Percentiles rank a stretch among this genome's conserved stretches.
Evolutionary conservation across 2,113 vertebrate genomes (phyloP).

Genomic region (Paralichthys olivaceus): DNA sequence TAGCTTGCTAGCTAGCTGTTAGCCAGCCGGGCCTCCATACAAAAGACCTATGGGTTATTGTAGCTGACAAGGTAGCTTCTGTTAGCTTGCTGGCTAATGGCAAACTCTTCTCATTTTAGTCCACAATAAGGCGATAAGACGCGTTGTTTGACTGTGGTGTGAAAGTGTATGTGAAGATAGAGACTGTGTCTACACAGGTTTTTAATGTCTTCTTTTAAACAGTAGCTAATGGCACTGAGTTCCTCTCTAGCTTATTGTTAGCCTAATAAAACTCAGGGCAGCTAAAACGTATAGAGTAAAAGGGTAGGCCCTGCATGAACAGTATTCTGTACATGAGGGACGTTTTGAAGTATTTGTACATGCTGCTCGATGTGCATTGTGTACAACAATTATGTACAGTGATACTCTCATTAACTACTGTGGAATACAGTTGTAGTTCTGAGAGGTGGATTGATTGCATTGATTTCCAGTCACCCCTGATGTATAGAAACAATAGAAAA

Average conservation of each 20-base stretch:
- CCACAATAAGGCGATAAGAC: rapidly evolving
- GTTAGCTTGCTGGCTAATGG: constrained; percentile 64
- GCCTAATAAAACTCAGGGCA: constrained; percentile 62
- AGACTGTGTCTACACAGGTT: background rate
- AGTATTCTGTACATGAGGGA: background rate
- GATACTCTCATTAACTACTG: background rate
- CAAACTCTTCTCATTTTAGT: constrained; percentile 20
- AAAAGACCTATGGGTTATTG: constrained; percentile 64
- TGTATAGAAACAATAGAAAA: constrained; percentile 51
- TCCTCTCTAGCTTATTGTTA: constrained; percentile 81
- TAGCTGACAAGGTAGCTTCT: constrained; percentile 66
- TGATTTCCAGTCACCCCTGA: constrained; percentile 24
- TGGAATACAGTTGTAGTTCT: background rate
- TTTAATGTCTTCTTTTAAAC: constrained; percentile 15
- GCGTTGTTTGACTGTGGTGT: background rate
- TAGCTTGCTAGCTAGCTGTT: constrained; percentile 46
- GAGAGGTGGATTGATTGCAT: constrained; percentile 1
- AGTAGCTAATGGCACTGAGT: constrained; percentile 55
- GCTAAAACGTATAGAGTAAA: constrained; percentile 39
- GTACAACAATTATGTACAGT: background rate
- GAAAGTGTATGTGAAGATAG: background rate
- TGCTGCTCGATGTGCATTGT: background rate
- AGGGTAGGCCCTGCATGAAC: constrained; percentile 23
- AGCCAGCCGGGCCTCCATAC: constrained; percentile 63
- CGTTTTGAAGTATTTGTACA: background rate